Evolutionary conservation across 2,888 invertebrate genomes (phyloP).

Genomic region (Junonia oenone): DNA sequence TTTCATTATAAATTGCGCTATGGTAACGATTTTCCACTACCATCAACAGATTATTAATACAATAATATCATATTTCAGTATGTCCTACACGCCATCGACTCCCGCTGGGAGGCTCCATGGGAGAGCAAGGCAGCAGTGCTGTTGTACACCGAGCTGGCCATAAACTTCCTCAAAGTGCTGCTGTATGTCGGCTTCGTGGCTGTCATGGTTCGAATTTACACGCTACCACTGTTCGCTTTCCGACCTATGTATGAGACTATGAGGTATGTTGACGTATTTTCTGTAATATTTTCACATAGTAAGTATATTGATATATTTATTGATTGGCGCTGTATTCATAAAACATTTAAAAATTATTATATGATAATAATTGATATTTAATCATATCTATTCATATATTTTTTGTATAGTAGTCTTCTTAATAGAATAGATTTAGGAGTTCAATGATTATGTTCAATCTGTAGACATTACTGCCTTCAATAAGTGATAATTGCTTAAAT

Average conservation of each 20-base stretch:
- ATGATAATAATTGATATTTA: too few species aligned
- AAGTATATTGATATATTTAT: too few species aligned
- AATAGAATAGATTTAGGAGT: too few species aligned
- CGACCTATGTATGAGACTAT: slow-evolving; percentile 99
- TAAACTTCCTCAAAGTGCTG: slow-evolving; percentile 91
- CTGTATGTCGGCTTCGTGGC: slow-evolving; percentile 95
- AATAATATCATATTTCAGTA: slow-evolving; percentile 48
- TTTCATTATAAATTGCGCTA: slow-evolving; percentile 1
- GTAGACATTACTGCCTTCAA: too few species aligned
- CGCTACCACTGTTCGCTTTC: slow-evolving; percentile 98
- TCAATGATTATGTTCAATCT: too few species aligned
- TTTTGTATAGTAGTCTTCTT: too few species aligned
- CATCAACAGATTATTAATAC: background rate
- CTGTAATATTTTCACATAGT: too few species aligned
- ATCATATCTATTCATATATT: too few species aligned
- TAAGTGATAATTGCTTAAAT: too few species aligned
- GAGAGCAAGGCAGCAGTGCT: slow-evolving; percentile 99
- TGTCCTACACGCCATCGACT: slow-evolving; percentile 88
- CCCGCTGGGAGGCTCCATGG: slow-evolving; percentile 97
- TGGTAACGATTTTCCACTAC: background rate
- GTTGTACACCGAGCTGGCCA: slow-evolving; percentile 96
- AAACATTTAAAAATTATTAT: too few species aligned
- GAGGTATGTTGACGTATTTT: too few species aligned
- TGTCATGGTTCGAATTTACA: slow-evolving; percentile 98
- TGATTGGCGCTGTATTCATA: too few species aligned